phyloP scores from a whole-genome alignment of 2,113 vertebrate species.

The Brienomyrus brachyistius region DNA sequence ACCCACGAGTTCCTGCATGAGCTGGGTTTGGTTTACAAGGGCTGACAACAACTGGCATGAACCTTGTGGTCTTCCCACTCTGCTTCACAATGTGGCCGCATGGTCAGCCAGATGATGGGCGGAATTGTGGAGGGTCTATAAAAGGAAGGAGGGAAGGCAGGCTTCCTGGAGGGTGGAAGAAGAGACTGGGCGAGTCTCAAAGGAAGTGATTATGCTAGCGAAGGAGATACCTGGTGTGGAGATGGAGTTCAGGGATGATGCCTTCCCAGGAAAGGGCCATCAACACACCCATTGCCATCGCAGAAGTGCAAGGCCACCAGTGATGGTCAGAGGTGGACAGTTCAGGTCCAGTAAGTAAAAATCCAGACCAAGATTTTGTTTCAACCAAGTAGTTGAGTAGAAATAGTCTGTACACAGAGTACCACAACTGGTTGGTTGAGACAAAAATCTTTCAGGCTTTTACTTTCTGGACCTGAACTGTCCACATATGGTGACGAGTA shows the following conservation, averaged over 20 bases:
- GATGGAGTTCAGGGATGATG: background rate
- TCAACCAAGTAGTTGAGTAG: background rate
- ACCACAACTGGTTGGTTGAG: background rate
- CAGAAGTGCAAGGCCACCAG: background rate
- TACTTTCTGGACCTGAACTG: background rate
- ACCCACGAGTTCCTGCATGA: background rate
- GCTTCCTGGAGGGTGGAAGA: conserved; percentile 15
- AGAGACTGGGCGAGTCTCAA: background rate
- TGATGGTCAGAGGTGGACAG: background rate
- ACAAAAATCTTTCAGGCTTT: background rate
- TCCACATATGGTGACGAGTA: background rate
- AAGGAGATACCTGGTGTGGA: conserved; percentile 1
- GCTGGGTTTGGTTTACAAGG: background rate
- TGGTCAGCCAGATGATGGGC: background rate
- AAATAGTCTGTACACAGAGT: background rate
- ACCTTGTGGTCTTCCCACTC: background rate
- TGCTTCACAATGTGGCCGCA: background rate
- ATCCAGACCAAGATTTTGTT: background rate
- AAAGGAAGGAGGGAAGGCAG: conserved; percentile 4
- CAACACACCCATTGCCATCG: background rate
- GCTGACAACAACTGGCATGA: background rate
- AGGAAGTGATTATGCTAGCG: background rate
- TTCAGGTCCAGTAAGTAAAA: background rate
- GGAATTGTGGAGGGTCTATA: background rate
- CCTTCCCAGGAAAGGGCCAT: background rate